Percentiles rank a stretch among this genome's conserved stretches.
These are phyloP conservation scores for Chaitophorus viminalis DNA, from an alignment of 2,888 invertebrate genomes.

Conservation along the genomic window DNA sequence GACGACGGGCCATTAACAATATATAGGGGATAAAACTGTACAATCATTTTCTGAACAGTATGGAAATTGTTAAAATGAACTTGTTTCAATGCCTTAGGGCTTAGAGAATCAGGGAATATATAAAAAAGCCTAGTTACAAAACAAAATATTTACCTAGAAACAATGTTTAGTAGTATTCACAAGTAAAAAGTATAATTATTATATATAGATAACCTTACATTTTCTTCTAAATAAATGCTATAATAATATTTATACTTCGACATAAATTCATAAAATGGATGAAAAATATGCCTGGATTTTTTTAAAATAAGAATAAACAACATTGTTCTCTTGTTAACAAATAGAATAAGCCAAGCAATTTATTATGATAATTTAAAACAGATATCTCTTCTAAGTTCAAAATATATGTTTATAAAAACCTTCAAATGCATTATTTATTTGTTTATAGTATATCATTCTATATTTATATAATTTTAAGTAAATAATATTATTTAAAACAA, in stretches of 20 bases:
- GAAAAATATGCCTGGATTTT: neutral
- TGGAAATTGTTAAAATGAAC: conserved; percentile 27
- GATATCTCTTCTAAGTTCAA: conserved; percentile 5
- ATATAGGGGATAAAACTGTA: conserved; percentile 31
- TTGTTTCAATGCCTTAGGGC: neutral
- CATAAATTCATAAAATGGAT: neutral
- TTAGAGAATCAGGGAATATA: too few relatives aligned
- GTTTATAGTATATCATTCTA: too few relatives aligned
- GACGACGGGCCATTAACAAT: conserved; percentile 45
- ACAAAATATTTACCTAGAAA: too few relatives aligned
- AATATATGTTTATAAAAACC: neutral
- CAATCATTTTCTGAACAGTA: conserved; percentile 28
- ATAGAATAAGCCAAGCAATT: neutral
- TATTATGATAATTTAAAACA: conserved; percentile 1
- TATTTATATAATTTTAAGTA: neutral
- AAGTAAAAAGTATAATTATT: too few relatives aligned
- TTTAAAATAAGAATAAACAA: neutral
- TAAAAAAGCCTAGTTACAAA: too few relatives aligned
- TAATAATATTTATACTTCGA: neutral
- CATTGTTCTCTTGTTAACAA: neutral
- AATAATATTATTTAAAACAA: conserved; percentile 23
- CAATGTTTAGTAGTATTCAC: too few relatives aligned
- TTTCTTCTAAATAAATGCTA: too few relatives aligned
- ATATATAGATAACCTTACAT: too few relatives aligned
- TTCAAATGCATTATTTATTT: neutral